Conservation (phyloP, 2,797 vertebrate species). For the Sylvia borin region DNA sequence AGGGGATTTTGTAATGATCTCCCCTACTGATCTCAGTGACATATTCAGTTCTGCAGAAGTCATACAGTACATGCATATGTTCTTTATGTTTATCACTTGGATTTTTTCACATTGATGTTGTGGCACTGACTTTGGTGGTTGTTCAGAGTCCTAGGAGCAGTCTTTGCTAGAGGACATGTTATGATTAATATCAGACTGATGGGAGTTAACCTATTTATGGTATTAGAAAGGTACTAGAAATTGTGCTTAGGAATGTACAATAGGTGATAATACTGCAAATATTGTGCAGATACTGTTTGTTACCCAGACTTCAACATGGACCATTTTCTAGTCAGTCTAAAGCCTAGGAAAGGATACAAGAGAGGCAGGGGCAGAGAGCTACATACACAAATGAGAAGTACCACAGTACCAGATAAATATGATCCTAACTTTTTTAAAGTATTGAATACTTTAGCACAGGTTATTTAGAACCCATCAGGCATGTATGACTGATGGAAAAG, state of each 20-base stretch:
- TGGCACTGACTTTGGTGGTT: not conserved
- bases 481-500: not conserved
- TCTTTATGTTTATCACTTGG: not conserved
- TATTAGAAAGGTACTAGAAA: not conserved
- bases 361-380: not conserved
- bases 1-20: not conserved
- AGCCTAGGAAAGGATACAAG: not conserved
- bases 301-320: not conserved
- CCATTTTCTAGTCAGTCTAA: not conserved
- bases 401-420: not conserved
- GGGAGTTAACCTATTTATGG: not conserved
- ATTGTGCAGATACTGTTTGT: not conserved
- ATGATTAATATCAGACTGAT: not conserved
- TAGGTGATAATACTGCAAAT: not conserved
- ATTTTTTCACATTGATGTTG: not conserved
- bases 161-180: not conserved
- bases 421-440: not conserved
- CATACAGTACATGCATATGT: not conserved
- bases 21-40: not conserved
- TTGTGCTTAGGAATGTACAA: not conserved
- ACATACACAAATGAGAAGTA: not conserved
- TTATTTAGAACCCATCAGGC: not conserved
- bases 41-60: not conserved
- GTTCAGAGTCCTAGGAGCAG: not conserved
- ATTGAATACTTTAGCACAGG: not conserved